Percentiles rank a stretch among this genome's conserved stretches.
Evolutionary conservation across 2,113 vertebrate genomes (phyloP).

Genomic region (Polypterus bichir): DNA sequence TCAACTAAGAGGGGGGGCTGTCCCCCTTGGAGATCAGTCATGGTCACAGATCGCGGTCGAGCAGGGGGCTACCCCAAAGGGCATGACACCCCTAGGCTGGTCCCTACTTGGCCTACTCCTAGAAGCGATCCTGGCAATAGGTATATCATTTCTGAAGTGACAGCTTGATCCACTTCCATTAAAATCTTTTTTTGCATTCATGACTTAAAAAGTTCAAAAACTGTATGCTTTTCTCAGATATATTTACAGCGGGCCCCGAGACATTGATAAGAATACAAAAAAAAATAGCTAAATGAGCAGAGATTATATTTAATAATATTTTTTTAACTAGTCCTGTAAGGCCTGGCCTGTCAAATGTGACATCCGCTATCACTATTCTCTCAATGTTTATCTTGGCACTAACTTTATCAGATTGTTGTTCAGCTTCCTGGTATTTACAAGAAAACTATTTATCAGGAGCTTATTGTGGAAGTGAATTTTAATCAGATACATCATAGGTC

Average conservation of each 20-base stretch:
- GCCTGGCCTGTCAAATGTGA: slow-evolving; percentile 39
- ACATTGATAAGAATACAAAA: slow-evolving; percentile 54
- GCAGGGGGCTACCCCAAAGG: too few species aligned
- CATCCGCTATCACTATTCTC: slow-evolving; percentile 46
- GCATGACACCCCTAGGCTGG: too few species aligned
- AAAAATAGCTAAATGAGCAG: slow-evolving; percentile 40
- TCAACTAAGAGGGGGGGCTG: too few species aligned
- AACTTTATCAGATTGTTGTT: slow-evolving; percentile 41
- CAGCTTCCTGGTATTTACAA: slow-evolving; percentile 48
- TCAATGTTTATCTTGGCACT: slow-evolving; percentile 55
- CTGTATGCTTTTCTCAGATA: slow-evolving; percentile 42
- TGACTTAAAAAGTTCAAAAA: slow-evolving; percentile 18
- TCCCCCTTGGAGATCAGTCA: too few species aligned
- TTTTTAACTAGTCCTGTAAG: slow-evolving; percentile 34
- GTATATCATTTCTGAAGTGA: too few species aligned
- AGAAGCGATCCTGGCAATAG: too few species aligned
- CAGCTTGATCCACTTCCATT: too few species aligned
- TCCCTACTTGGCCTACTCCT: too few species aligned
- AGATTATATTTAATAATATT: slow-evolving; percentile 46
- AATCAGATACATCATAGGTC: slow-evolving; percentile 30
- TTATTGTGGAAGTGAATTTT: slow-evolving; percentile 47
- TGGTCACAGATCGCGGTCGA: too few species aligned
- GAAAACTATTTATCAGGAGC: slow-evolving; percentile 27
- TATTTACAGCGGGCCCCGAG: slow-evolving; percentile 34
- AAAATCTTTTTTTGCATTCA: slow-evolving; percentile 19